Evolutionary conservation across 2,113 vertebrate genomes (phyloP).

Genomic region (Urocolius indicus): DNA sequence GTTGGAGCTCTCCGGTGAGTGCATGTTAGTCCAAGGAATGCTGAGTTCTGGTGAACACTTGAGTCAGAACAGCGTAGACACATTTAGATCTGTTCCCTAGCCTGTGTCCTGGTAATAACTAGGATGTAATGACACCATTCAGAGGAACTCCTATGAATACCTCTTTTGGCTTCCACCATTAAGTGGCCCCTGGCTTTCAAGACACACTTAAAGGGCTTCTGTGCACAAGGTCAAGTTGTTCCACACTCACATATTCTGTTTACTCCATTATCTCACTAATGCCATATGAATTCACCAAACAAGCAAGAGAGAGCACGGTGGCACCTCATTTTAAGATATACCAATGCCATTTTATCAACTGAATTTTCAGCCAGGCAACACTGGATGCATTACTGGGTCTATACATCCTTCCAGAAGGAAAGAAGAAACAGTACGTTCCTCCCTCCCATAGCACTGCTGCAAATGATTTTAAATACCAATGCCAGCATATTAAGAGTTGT

Average conservation of each 20-base stretch:
- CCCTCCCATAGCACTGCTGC: neutral
- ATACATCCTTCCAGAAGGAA: neutral
- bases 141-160: neutral
- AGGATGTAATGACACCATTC: neutral
- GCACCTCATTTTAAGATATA: neutral
- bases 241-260: neutral
- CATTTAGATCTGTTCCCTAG: too few relatives aligned
- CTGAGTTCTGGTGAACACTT: too few relatives aligned
- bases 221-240: neutral
- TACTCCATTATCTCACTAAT: rapidly evolving
- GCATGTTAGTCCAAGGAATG: neutral
- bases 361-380: neutral
- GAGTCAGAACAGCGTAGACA: too few relatives aligned
- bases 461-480: neutral
- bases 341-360: neutral
- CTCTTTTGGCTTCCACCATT: neutral
- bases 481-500: neutral
- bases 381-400: neutral
- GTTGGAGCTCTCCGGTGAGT: neutral
- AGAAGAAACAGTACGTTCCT: neutral
- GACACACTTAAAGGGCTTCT: neutral
- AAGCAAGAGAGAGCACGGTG: neutral
- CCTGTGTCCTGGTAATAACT: rapidly evolving
- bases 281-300: neutral
- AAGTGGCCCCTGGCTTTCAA: neutral